Conservation (phyloP, 2,113 vertebrate genomes). For the Trichechus manatus region DNA sequence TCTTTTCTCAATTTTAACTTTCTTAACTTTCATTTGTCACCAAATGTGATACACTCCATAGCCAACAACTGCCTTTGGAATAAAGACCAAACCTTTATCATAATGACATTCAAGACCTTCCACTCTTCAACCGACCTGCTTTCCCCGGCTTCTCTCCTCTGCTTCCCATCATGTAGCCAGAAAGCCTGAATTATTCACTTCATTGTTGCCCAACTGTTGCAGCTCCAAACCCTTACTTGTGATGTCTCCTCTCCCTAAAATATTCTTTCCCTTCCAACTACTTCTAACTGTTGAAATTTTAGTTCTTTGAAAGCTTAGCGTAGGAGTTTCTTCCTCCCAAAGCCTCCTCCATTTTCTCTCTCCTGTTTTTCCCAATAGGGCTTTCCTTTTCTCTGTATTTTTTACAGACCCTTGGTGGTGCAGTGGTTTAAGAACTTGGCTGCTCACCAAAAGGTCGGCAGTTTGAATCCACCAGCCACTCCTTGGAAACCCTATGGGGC, state of each 20-base stretch:
- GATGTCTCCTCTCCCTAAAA: not conserved
- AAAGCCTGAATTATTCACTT: not conserved
- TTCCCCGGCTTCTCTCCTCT: not conserved
- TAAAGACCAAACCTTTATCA: not conserved
- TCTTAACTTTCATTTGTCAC: not conserved
- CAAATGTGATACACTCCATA: not conserved
- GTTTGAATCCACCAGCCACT: no score
- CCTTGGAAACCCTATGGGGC: no score
- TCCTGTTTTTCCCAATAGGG: not conserved
- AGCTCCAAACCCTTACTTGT: not conserved
- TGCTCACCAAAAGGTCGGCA: no score
- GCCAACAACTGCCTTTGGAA: not conserved
- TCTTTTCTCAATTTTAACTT: conserved; percentile 6
- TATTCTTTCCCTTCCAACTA: not conserved
- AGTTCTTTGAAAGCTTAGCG: not conserved
- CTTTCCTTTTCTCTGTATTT: not conserved
- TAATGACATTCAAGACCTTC: not conserved
- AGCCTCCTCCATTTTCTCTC: not conserved
- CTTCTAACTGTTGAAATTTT: not conserved
- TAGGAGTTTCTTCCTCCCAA: not conserved
- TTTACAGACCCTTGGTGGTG: not conserved
- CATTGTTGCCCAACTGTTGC: not conserved
- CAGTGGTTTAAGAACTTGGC: no score
- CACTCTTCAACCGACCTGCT: not conserved
- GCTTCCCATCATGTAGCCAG: not conserved